These are phyloP conservation scores for Acanthurus leucopareius DNA, from an alignment of 2,797 vertebrate species.

Conservation along the genomic window DNA sequence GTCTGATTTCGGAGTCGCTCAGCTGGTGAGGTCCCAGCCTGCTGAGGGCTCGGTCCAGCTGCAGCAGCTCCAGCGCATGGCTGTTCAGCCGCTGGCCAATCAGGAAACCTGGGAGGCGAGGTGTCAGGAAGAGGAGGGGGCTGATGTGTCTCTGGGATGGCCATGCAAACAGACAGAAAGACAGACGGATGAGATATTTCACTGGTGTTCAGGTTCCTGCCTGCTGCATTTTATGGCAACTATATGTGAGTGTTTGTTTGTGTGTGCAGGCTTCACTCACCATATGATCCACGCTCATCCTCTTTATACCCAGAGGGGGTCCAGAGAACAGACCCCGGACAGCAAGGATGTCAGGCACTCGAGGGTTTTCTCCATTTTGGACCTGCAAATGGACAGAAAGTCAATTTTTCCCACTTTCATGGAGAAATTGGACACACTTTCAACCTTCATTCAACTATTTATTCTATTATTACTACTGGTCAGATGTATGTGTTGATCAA, in stretches of 20 bases:
- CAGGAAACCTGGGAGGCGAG: constrained; percentile 85
- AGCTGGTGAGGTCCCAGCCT: constrained; percentile 88
- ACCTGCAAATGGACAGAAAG: constrained; percentile 79
- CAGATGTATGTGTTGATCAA: too few relatives aligned
- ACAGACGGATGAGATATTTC: background rate
- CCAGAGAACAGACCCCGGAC: constrained; percentile 87
- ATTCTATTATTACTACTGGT: too few relatives aligned
- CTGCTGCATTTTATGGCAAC: background rate
- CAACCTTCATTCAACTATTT: background rate
- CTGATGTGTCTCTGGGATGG: constrained; percentile 88
- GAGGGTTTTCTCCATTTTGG: constrained; percentile 86
- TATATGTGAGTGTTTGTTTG: background rate
- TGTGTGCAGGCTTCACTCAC: constrained; percentile 78
- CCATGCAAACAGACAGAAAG: constrained; percentile 3
- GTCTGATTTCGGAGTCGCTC: constrained; percentile 87
- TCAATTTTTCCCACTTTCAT: background rate
- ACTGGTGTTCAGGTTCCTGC: background rate
- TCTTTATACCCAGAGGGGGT: constrained; percentile 84
- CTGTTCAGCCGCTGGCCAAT: constrained; percentile 86
- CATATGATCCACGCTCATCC: constrained; percentile 85
- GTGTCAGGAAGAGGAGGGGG: constrained; percentile 90
- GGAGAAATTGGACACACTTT: background rate
- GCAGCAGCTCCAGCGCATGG: constrained; percentile 88
- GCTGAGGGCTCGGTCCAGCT: constrained; percentile 90
- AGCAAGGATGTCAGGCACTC: constrained; percentile 84